Evolutionary conservation across 1,140 invertebrate genomes (phyloP), one percentile per base, ranked within the genome.

Genomic region (Laodelphax striatellus): DNA sequence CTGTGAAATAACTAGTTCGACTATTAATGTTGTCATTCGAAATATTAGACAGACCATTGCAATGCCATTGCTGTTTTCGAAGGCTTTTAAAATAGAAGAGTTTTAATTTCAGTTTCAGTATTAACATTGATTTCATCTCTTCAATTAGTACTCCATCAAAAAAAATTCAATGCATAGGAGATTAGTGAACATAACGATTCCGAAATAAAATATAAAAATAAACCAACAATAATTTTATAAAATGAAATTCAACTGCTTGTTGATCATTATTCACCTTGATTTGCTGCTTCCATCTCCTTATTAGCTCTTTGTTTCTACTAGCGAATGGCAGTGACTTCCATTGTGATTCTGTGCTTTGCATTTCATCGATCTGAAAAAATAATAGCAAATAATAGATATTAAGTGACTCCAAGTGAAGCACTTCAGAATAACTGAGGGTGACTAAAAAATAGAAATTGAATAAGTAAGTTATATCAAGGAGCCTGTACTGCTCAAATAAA

Each of bases 241-340:
- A 52, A 50, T 61, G 3, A 57, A 41, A 5, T 14, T 52, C n/a
- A 52, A 42, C 41, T 24, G 24, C 24, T 28, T 28, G 6, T 28
- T 28, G 6, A 4, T 28, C 24, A 28, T 28, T 58, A 52, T 42
- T 53, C 65, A 81, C 79, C 73, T 79, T 78, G 9, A 79, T 71
- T 69, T 96, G 92, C 53, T 88, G 81, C 64, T 88, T 87, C 89
- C 91, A 96, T 55, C 88, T 80, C 65, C 88, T 86, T 21, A 96
- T 81, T 53, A 94, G 77, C 70, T 90, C 85, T 69, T 84, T 83
- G 72, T 97, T 94, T 57, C 92, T 80, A 5, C 74, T 62, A 41
- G 85, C 85, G 6, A 87, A 85, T 2, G 86, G 82, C 0, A 83
- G 82, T 69, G 87, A 82, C 53, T 86, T 83, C 93, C 93, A 96